These are phyloP conservation scores for Epinotia brunnichana DNA, from an alignment of 2,888 invertebrate genomes.

Conservation along the genomic window DNA sequence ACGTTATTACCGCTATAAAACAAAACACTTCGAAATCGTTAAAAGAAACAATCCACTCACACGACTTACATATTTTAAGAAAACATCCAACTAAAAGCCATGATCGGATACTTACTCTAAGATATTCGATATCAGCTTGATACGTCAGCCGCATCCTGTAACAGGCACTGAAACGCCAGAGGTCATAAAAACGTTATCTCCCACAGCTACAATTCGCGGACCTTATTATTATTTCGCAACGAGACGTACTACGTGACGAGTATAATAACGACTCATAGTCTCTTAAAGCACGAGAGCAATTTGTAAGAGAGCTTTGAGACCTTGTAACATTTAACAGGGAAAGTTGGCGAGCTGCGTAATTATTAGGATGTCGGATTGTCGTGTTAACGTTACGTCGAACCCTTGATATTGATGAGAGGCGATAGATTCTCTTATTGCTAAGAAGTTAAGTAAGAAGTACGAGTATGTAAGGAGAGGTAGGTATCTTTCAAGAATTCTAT, in stretches of 20 bases:
- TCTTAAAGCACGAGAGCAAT: constrained; percentile 33
- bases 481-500: no score
- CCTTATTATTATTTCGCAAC: constrained; percentile 43
- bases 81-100: neutral
- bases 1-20: no score
- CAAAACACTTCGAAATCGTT: no score
- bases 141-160: constrained; percentile 24
- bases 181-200: constrained; percentile 41
- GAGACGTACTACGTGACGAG: constrained; percentile 42
- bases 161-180: constrained; percentile 35
- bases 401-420: neutral
- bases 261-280: constrained; percentile 37
- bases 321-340: constrained; percentile 36
- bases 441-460: neutral
- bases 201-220: constrained; percentile 34
- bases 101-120: neutral
- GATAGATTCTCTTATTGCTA: neutral
- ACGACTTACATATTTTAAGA: no score
- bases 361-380: constrained; percentile 18
- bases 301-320: constrained; percentile 34
- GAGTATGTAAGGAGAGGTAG: no score
- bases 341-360: constrained; percentile 31
- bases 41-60: no score
- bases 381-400: neutral
- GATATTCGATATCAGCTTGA: constrained; percentile 19